Evolutionary conservation across 2,113 vertebrate genomes (phyloP), one percentile per base, ranked within the genome.

Genomic region (Typhlomys cinereus): DNA sequence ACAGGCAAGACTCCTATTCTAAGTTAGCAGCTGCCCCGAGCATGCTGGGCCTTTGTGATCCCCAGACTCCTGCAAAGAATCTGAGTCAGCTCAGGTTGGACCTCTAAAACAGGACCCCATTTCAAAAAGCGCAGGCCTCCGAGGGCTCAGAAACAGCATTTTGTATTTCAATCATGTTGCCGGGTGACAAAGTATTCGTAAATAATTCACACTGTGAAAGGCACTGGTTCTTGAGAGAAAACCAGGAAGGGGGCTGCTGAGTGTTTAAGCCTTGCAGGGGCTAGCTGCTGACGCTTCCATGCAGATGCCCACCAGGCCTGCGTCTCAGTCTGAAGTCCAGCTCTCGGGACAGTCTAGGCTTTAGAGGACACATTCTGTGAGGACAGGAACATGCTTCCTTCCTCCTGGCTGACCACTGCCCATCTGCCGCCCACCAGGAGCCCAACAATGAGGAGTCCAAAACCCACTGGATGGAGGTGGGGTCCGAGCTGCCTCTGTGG

Each of bases 101-200:
- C 44, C n/a, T 92, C 46, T 88, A 85, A 90, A 34, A 87, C 17
- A 44, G 2, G 48, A 54, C 20, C n/a, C n/a, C 9, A 54, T 79
- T 80, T 95, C 80, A 93, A 92, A 89, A 95, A 39, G 29, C 57
- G 70, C 5, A 9, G 20, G 84, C 52, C 48, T 70, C 84, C 57
- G 27, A 62, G 81, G n/a, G 81, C 75, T 59, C 18, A 88, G 87
- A 69, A 67, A 46, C 1, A 48, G 59, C 41, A 86, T 20, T 73
- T 67, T 62, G 70, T 27, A 15, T 48, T 90, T 92, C 85, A 93
- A 83, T 57, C 46, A 46, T 85, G 85, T 85, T 39, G 25, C 11
- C 80, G 46, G 48, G 62, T 84, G 91, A 85, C 46, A 81, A 88
- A 91, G 57, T 50, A 85, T 39, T 78, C 81, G 71, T 23, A 89